Conservation (phyloP, 2,797 vertebrate genomes). For the Hydrolagus colliei region DNA sequence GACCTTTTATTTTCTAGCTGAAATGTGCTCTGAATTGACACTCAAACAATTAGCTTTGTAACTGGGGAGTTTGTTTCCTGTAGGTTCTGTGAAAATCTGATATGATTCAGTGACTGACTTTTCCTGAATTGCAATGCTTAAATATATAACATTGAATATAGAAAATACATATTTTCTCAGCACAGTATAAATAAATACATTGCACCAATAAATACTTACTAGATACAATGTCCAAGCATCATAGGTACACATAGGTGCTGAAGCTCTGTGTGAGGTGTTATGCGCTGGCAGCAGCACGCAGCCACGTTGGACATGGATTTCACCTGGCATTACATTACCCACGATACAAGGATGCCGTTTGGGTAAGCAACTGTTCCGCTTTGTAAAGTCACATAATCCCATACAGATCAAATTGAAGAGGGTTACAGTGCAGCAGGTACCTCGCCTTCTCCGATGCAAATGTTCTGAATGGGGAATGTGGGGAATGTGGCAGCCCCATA, state of each 20-base stretch:
- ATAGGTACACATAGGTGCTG: not conserved
- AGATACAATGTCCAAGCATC: not conserved
- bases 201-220: slow-evolving; percentile 7
- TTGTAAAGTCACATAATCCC: too few species aligned
- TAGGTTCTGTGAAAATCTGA: not conserved
- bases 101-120: not conserved
- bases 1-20: not conserved
- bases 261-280: too few species aligned
- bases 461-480: too few species aligned
- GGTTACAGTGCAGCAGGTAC: too few species aligned
- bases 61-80: not conserved
- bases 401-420: too few species aligned
- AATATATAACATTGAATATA: slow-evolving; percentile 3
- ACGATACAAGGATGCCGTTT: too few species aligned
- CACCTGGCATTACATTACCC: too few species aligned
- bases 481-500: too few species aligned
- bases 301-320: too few species aligned
- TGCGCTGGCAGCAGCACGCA: too few species aligned
- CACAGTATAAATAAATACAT: slow-evolving; percentile 17
- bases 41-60: not conserved
- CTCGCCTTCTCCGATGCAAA: too few species aligned
- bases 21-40: not conserved
- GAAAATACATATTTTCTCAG: not conserved
- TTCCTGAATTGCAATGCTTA: not conserved
- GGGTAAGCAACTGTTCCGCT: too few species aligned